Base-by-base conservation (phyloP, 2,797 vertebrate species). In the Lerista edwardsae region DNA sequence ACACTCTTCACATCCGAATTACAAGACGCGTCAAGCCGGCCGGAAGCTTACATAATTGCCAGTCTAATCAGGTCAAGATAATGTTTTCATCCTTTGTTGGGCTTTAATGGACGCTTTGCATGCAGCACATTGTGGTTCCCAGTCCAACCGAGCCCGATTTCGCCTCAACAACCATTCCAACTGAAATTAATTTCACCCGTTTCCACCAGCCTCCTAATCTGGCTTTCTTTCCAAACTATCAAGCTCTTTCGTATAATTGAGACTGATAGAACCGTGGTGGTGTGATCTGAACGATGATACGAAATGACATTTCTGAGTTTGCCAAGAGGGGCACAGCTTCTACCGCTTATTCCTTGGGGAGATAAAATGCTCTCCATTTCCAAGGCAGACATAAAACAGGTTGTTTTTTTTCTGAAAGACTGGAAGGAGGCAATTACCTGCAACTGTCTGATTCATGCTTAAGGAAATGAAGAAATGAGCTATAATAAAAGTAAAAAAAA, bases 151-250 rank as follows among this genome's bases (percentile, higher is more conserved):
- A 90, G 87, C 11, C 41, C 25, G 12, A 81, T 6, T 29, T 15
- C 12, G 79, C 65, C 84, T 77, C 91, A 61, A 62, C 15, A 84
- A 82, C n/a, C 29, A 75, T 51, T 19, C 55, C 55, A 91, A 34
- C 76, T 68, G 36, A 82, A 88, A 86, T 84, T 86, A 73, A 90
- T 89, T 91, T 84, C 27, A 75, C 83, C 85, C 84, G 27, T 59
- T 79, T 87, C n/a, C 85, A 36, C 36, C 71, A 83, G 80, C 41
- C 86, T 55, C 23, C 19, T 25, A 31, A 93, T 67, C 4, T 79
- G 17, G 85, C 36, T 1, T 2, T 78, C 64, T 80, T 39, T 71
- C 51, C 81, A 89, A 91, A 84, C 36, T 84, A 81, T 83, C 68
- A 87, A 84, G 67, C 39, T 80, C 64, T 0, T 74, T 25, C 6